phyloP scores from a whole-genome alignment of 2,888 invertebrate species.

The Phyllotreta cruciferae region DNA sequence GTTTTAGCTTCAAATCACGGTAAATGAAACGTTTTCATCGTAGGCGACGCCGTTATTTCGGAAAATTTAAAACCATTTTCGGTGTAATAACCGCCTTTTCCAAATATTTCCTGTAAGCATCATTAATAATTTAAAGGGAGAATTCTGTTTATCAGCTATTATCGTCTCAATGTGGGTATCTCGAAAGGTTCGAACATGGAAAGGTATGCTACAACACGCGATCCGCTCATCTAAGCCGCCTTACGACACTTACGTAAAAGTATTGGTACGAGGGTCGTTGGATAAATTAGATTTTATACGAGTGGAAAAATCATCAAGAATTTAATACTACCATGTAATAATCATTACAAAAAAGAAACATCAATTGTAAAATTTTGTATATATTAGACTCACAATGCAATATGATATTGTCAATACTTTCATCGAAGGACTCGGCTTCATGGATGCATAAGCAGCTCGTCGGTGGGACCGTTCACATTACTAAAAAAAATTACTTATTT shows the following conservation, averaged over 20 bases:
- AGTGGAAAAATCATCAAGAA: no score
- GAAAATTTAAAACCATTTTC: constrained; percentile 17
- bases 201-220: constrained; percentile 37
- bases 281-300: neutral
- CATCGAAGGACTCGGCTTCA: no score
- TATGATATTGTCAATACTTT: no score
- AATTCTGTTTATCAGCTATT: constrained; percentile 39
- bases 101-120: constrained; percentile 33
- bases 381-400: no score
- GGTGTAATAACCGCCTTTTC: constrained; percentile 24
- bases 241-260: constrained; percentile 27
- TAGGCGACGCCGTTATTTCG: constrained; percentile 1
- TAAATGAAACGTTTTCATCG: no score
- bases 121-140: constrained; percentile 32
- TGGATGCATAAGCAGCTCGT: no score
- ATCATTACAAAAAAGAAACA: no score
- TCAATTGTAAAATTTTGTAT: no score
- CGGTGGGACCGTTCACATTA: no score
- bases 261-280: neutral
- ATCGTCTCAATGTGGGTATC: constrained; percentile 36
- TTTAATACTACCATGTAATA: no score
- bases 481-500: no score
- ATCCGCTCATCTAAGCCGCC: constrained; percentile 37
- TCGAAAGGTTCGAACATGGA: constrained; percentile 31
- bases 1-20: no score